phyloP scores from a whole-genome alignment of 2,888 invertebrate genomes.

The Linnaemya vulpina region DNA sequence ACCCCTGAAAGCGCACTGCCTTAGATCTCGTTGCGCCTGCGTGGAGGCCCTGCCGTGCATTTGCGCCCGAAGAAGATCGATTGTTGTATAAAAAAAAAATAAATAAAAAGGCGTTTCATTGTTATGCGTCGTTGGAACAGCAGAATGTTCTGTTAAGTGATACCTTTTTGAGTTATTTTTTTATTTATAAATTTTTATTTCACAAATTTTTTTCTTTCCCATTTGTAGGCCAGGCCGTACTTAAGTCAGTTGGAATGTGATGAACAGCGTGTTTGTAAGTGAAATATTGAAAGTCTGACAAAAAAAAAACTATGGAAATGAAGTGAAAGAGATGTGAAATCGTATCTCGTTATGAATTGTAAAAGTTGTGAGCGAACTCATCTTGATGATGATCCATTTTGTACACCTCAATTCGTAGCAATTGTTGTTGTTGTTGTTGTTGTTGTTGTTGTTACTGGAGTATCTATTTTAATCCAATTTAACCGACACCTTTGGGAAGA shows the following conservation, averaged over 20 bases:
- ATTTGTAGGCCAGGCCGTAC: conserved; percentile 11
- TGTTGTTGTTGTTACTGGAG: conserved; percentile 42
- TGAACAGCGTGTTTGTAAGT: conserved; percentile 26
- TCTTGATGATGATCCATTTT: conserved; percentile 40
- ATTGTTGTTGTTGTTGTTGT: conserved; percentile 43
- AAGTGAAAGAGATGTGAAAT: conserved; percentile 27
- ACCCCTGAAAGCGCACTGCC: conserved; percentile 48
- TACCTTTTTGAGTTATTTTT: conserved; percentile 35
- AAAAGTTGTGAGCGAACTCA: conserved; percentile 23
- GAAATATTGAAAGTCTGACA: background rate
- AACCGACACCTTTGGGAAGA: conserved; percentile 67
- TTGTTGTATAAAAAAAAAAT: conserved; percentile 45
- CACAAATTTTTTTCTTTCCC: background rate
- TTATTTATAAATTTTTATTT: too few species aligned
- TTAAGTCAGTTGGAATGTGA: conserved; percentile 34
- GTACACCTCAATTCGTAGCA: conserved; percentile 57
- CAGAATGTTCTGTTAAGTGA: conserved; percentile 45
- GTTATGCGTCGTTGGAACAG: conserved; percentile 62
- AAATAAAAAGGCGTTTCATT: conserved; percentile 62
- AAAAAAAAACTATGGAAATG: background rate
- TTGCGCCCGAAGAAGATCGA: conserved; percentile 69
- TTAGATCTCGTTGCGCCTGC: conserved; percentile 66
- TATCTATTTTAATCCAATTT: conserved; percentile 67
- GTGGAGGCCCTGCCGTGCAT: conserved; percentile 67
- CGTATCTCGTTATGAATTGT: conserved; percentile 43